These are phyloP conservation scores for Hyperoplus immaculatus DNA, from an alignment of 2,797 vertebrate genomes.

Conservation along the genomic window DNA sequence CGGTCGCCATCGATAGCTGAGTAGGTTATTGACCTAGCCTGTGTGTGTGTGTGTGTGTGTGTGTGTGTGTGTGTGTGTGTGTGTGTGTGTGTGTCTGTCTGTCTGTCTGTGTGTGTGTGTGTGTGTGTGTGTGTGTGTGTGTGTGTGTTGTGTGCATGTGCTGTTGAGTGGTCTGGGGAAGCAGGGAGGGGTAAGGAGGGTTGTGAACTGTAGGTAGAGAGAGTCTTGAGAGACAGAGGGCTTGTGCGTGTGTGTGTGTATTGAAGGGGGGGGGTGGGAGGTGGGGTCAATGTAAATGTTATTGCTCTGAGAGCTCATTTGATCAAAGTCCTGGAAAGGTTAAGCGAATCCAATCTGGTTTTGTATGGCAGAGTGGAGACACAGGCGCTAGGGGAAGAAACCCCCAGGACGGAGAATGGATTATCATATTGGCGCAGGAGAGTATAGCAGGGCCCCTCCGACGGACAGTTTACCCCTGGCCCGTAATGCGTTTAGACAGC, in stretches of 20 bases:
- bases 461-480: constrained; percentile 86
- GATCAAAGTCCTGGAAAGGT: constrained; percentile 92
- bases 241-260: constrained; percentile 50
- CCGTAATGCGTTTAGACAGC: constrained; percentile 89
- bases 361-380: constrained; percentile 90
- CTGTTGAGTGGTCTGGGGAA: constrained; percentile 44
- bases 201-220: constrained; percentile 48
- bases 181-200: constrained; percentile 15
- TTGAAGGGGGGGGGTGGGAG: constrained; percentile 5
- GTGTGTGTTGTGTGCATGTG: neutral
- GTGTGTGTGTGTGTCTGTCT: too few relatives aligned
- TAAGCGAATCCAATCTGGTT: constrained; percentile 93
- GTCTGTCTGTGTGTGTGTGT: too few relatives aligned
- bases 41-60: constrained; percentile 2
- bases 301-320: constrained; percentile 91
- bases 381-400: constrained; percentile 82
- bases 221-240: constrained; percentile 53
- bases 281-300: constrained; percentile 91
- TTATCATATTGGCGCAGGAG: constrained; percentile 90
- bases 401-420: constrained; percentile 88
- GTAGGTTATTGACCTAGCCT: constrained; percentile 87
- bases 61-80: neutral
- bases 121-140: too few relatives aligned
- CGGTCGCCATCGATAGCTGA: constrained; percentile 86
- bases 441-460: constrained; percentile 83